These are phyloP conservation scores for Fulmarus glacialis DNA, from an alignment of 2,113 vertebrate genomes.

Conservation along the genomic window DNA sequence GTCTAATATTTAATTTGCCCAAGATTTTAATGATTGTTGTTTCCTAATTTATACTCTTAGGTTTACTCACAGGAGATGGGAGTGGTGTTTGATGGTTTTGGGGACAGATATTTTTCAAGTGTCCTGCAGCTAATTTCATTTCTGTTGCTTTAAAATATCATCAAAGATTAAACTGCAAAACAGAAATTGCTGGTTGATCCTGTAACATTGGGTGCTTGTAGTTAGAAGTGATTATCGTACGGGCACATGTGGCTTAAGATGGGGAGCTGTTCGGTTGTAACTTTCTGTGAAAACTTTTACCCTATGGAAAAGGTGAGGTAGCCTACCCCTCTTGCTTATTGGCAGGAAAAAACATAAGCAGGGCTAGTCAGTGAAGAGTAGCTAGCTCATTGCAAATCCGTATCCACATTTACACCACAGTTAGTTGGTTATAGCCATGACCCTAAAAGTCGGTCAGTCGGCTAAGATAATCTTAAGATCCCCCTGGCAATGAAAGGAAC, in stretches of 20 bases:
- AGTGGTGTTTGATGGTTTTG: not conserved
- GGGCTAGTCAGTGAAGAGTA: not conserved
- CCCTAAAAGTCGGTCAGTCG: not conserved
- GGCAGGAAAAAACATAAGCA: rapidly evolving
- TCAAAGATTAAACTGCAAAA: not conserved
- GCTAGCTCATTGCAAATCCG: not conserved
- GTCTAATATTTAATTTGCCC: not conserved
- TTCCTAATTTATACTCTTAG: not conserved
- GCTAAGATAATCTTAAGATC: not conserved
- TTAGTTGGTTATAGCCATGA: not conserved
- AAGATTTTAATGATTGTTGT: not conserved
- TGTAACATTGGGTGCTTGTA: not conserved
- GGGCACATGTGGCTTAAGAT: not conserved
- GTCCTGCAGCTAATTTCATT: not conserved
- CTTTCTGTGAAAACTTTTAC: not conserved
- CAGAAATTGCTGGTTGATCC: not conserved
- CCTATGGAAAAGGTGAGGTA: not conserved
- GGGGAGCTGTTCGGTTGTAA: not conserved
- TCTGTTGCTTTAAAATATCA: not conserved
- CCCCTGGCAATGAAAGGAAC: not conserved
- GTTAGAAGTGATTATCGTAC: not conserved
- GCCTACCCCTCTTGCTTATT: not conserved
- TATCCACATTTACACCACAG: not conserved
- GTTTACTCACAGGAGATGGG: not conserved
- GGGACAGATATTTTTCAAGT: not conserved